Conservation (phyloP, 2,113 vertebrate species). For the Urocynchramus pylzowi region DNA sequence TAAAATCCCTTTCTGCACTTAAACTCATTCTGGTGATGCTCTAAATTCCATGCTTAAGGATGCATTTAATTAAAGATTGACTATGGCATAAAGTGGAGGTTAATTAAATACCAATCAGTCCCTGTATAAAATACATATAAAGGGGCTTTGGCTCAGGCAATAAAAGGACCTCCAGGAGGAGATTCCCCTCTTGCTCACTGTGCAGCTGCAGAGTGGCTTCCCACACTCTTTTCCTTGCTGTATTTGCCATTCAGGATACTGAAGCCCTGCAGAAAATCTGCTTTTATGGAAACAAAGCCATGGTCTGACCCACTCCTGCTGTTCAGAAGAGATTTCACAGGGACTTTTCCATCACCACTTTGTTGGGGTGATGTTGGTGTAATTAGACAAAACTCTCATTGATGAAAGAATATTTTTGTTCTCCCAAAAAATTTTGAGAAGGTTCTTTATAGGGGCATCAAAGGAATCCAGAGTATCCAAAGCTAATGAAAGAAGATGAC, state of each 20-base stretch:
- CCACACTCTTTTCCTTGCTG: neutral
- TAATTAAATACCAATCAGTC: slow-evolving; percentile 61
- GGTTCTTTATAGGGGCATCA: neutral
- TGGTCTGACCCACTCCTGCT: neutral
- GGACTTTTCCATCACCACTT: neutral
- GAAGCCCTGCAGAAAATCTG: neutral
- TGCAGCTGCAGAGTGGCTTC: neutral
- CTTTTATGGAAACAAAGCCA: neutral
- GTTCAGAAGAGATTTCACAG: neutral
- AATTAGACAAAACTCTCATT: neutral
- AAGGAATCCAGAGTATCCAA: neutral
- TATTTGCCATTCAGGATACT: neutral
- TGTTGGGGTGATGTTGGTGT: neutral
- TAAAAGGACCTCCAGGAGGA: neutral
- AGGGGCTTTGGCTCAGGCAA: neutral
- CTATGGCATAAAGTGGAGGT: slow-evolving; percentile 43
- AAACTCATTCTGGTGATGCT: neutral
- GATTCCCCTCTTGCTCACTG: neutral
- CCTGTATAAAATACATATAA: slow-evolving; percentile 11
- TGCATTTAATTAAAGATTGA: slow-evolving; percentile 62
- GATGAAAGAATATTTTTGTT: neutral
- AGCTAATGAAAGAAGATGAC: neutral
- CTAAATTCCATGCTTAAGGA: slow-evolving; percentile 54
- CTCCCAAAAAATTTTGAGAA: neutral
- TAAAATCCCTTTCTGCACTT: slow-evolving; percentile 27